These are phyloP conservation scores for Betta splendens DNA, from an alignment of 2,797 vertebrate genomes.

Conservation along the genomic window DNA sequence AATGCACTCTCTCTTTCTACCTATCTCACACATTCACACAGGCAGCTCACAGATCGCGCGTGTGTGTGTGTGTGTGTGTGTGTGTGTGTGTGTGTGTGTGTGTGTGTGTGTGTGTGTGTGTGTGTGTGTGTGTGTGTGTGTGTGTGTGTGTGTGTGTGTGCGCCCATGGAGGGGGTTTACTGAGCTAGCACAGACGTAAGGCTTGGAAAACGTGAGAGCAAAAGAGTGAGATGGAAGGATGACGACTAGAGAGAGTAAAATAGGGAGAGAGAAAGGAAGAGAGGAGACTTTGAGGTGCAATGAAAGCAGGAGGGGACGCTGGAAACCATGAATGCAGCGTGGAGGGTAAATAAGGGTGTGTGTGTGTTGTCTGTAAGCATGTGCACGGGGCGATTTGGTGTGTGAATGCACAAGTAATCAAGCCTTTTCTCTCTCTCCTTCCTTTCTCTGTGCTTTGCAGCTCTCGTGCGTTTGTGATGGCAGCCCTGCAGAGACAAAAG, in stretches of 20 bases:
- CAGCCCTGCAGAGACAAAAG: constrained; percentile 72
- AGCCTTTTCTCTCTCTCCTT: constrained; percentile 42
- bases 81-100: constrained; percentile 3
- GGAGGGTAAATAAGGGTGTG: constrained; percentile 43
- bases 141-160: constrained; percentile 15
- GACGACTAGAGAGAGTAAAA: constrained; percentile 63
- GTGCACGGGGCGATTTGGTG: constrained; percentile 43
- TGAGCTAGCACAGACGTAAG: constrained; percentile 69
- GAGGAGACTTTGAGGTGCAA: constrained; percentile 46
- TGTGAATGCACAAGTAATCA: constrained; percentile 47
- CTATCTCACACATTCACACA: constrained; percentile 65
- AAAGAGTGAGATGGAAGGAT: constrained; percentile 62
- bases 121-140: constrained; percentile 20
- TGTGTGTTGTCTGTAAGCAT: constrained; percentile 37
- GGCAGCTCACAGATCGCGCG: constrained; percentile 68
- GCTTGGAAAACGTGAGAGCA: constrained; percentile 68
- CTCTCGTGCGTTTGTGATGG: constrained; percentile 36
- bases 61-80: constrained; percentile 36
- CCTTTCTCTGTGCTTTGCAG: constrained; percentile 55
- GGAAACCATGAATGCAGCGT: constrained; percentile 54
- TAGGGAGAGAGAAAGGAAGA: constrained; percentile 50
- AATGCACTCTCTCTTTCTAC: constrained; percentile 65
- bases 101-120: constrained; percentile 14
- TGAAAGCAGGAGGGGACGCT: constrained; percentile 51
- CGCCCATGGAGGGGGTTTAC: constrained; percentile 41